Evolutionary conservation across 2,113 vertebrate species (phyloP).

Genomic region (Podilymbus podiceps): DNA sequence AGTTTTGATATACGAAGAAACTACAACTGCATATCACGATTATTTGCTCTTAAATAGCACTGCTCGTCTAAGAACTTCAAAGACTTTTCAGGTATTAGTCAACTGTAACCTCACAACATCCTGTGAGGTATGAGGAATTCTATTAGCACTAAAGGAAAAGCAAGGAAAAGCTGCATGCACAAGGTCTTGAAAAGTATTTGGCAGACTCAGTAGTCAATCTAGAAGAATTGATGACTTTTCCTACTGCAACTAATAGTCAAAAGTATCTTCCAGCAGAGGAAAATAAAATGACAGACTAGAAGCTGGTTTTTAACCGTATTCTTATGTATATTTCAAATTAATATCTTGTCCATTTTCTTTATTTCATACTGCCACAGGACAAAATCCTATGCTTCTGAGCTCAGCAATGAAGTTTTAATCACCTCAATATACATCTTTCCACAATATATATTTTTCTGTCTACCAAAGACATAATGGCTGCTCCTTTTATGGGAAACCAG

Average conservation of each 20-base stretch:
- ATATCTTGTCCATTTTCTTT: conserved; percentile 13
- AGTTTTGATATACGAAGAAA: conserved; percentile 43
- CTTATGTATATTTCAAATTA: neutral
- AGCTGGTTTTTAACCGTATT: conserved; percentile 41
- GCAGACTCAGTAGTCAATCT: neutral
- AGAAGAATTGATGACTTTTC: neutral
- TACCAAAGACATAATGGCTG: conserved; percentile 78
- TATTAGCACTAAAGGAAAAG: neutral
- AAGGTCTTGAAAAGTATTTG: neutral
- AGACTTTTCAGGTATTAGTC: neutral
- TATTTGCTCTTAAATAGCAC: neutral
- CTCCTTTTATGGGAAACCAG: conserved; percentile 88
- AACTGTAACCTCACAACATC: neutral
- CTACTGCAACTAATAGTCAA: neutral
- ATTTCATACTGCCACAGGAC: conserved; percentile 32
- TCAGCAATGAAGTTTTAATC: conserved; percentile 73
- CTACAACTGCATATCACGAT: neutral
- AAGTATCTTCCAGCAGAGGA: conserved; percentile 53
- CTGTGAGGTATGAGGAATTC: neutral
- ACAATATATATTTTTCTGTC: conserved; percentile 76
- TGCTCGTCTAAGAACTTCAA: neutral
- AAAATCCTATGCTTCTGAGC: conserved; percentile 40
- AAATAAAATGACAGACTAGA: conserved; percentile 49
- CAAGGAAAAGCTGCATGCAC: neutral
- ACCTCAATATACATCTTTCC: conserved; percentile 71